Conservation (phyloP, 2,888 invertebrate genomes). For the Macaria notata region DNA sequence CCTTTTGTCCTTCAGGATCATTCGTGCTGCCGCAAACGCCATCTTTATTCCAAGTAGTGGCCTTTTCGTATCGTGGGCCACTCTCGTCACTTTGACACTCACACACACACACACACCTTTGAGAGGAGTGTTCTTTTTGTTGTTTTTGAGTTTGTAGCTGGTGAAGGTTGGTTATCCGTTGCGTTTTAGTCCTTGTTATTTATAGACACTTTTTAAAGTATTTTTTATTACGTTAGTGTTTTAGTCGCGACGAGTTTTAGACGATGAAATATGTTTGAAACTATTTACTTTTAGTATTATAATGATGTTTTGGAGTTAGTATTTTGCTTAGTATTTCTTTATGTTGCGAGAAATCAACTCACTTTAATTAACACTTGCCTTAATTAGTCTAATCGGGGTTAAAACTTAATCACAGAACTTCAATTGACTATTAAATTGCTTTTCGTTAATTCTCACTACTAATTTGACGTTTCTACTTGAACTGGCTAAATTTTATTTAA, state of each 20-base stretch:
- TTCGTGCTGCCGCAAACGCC: slow-evolving; percentile 92
- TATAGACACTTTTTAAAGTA: no score
- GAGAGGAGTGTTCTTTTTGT: neutral
- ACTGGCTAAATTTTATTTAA: slow-evolving; percentile 11
- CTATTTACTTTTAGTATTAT: no score
- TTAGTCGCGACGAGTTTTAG: no score
- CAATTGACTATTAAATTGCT: slow-evolving; percentile 62
- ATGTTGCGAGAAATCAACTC: no score
- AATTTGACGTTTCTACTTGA: slow-evolving; percentile 29
- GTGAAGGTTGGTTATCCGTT: no score
- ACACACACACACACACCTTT: slow-evolving; percentile 15
- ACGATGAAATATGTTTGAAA: no score
- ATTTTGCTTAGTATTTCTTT: no score
- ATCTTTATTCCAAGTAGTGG: slow-evolving; percentile 69
- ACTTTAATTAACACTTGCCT: neutral
- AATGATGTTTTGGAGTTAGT: no score
- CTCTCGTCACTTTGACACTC: slow-evolving; percentile 33
- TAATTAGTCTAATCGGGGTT: slow-evolving; percentile 35
- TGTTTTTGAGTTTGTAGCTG: no score
- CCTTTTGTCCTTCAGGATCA: slow-evolving; percentile 92
- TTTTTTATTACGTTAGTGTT: no score
- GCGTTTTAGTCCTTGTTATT: no score
- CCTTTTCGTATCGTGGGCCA: slow-evolving; percentile 41
- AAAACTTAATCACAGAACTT: slow-evolving; percentile 56
- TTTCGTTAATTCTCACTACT: slow-evolving; percentile 32